Conservation (phyloP, 2,888 invertebrate genomes). For the Sceliomorpha sp. region DNA sequence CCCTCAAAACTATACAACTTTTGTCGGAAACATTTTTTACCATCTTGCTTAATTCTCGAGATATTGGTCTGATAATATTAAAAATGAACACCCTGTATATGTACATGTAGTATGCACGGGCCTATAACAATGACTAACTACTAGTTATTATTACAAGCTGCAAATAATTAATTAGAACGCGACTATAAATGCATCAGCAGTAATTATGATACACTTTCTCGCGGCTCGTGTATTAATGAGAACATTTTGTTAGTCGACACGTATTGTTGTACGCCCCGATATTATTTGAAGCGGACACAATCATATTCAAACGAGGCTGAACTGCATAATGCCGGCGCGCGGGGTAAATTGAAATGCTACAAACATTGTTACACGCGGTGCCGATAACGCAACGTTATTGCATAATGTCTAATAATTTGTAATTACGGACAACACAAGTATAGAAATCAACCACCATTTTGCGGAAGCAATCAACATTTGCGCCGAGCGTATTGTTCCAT, state of each 20-base stretch:
- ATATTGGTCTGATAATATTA: conserved; percentile 15
- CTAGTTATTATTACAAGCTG: conserved; percentile 24
- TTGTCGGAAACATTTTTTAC: too few species aligned
- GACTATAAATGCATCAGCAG: conserved; percentile 44
- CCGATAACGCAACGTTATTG: conserved; percentile 42
- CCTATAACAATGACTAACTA: conserved; percentile 28
- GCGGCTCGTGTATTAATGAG: conserved; percentile 36
- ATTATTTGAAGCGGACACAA: conserved; percentile 43
- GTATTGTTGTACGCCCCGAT: conserved; percentile 28
- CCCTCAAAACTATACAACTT: neutral
- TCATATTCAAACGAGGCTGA: conserved; percentile 23
- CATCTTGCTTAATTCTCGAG: neutral
- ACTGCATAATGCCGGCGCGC: conserved; percentile 24
- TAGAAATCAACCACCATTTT: conserved; percentile 13
- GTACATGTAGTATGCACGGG: conserved; percentile 10
- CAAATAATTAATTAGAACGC: conserved; percentile 48
- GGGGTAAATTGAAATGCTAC: conserved; percentile 42
- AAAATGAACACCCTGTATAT: too few species aligned
- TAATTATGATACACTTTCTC: conserved; percentile 54
- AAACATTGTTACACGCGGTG: conserved; percentile 45
- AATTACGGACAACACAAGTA: conserved; percentile 19
- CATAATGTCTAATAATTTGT: conserved; percentile 34
- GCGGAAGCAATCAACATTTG: too few species aligned
- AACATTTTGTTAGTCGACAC: conserved; percentile 41
- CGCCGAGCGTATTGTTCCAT: too few species aligned